Conservation (phyloP, 2,113 vertebrate genomes). For the Cheilinus undulatus region DNA sequence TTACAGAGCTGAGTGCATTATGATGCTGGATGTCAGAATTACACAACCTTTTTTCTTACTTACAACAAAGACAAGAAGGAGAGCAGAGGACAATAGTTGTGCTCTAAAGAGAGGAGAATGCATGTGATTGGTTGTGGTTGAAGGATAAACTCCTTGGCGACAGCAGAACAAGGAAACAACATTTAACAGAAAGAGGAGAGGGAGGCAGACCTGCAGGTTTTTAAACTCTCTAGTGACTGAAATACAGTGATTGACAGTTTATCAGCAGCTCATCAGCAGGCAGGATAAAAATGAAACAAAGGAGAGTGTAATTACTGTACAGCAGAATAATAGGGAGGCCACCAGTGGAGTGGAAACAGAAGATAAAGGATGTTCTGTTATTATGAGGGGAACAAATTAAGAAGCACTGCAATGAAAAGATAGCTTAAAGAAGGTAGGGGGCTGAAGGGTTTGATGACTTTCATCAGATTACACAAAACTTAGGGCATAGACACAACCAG, state of each 20-base stretch:
- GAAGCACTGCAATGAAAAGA: too few species aligned
- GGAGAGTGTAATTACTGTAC: constrained; percentile 19
- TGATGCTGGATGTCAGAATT: constrained; percentile 16
- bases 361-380: background rate
- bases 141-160: background rate
- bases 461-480: too few species aligned
- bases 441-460: too few species aligned
- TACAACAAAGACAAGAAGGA: background rate
- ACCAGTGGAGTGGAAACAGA: background rate
- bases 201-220: background rate
- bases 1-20: constrained; percentile 2
- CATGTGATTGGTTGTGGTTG: background rate
- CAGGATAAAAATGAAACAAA: constrained; percentile 16
- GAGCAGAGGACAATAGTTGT: background rate
- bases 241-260: background rate
- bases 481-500: too few species aligned
- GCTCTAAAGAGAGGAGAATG: constrained; percentile 1
- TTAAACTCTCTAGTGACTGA: background rate
- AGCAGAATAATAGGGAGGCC: background rate
- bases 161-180: background rate
- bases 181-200: background rate
- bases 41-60: background rate
- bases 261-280: constrained; percentile 19
- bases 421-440: background rate
- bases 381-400: too few species aligned